Percentiles rank a stretch among this genome's conserved stretches.
Conservation (phyloP, 2,797 vertebrate genomes). For the Falco columbarius region DNA sequence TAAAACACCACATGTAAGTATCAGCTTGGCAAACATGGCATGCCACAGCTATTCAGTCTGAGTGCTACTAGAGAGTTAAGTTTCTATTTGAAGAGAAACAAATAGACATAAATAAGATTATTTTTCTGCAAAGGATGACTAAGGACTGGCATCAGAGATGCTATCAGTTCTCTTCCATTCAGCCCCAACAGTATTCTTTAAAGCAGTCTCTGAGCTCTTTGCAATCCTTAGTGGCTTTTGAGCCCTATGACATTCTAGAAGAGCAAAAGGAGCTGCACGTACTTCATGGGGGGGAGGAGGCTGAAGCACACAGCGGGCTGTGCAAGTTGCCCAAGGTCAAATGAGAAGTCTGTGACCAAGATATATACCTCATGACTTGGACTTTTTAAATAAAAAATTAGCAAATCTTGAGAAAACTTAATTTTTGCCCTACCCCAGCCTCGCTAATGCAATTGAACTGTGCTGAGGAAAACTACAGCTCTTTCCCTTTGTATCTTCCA, state of each 20-base stretch:
- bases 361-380: background rate
- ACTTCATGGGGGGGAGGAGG: background rate
- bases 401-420: background rate
- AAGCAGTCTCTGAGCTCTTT: background rate
- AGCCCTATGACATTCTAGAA: background rate
- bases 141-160: background rate
- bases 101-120: background rate
- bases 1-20: background rate
- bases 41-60: background rate
- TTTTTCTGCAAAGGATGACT: background rate
- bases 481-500: background rate
- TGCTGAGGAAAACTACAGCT: background rate
- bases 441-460: rapidly evolving
- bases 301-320: background rate
- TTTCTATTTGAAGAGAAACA: background rate
- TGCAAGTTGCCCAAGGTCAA: background rate
- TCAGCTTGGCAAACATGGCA: background rate
- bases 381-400: background rate
- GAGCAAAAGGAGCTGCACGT: background rate
- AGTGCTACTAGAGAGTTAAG: background rate
- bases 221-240: background rate
- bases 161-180: background rate
- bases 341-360: background rate
- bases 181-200: background rate
- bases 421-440: background rate